Evolutionary conservation across 2,113 vertebrate genomes (phyloP), one percentile per base, ranked within the genome.

Genomic region (Cyrtonyx montezumae): DNA sequence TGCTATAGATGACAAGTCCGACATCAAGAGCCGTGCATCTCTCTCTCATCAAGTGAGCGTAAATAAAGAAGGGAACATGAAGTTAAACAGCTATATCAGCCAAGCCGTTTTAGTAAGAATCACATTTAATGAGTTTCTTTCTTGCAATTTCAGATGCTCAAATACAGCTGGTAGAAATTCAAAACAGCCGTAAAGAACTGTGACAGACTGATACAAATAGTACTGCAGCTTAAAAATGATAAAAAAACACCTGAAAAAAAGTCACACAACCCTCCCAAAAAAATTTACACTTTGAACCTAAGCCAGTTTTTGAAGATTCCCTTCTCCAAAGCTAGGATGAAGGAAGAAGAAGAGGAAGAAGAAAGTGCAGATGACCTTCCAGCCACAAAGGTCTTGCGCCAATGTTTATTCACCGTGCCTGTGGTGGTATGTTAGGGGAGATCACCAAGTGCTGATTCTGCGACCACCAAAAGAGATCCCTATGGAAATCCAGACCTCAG

Each of bases 151-250:
- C 96, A 97, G 96, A 98, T 97, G 97, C 97, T 98, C 95, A 96
- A 97, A 84, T 98, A 97, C 98, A 98, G 97, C 97, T 98, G 97
- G 95, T 98, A 98, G 96, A 98, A 98, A 98, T 98, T 97, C 97
- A 95, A 97, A 98, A 98, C 97, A 97, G 97, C 97, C 96, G 96
- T 96, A 98, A 96, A 96, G 97, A 98, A 97, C 96, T 96, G 97
- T 97, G 97, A 98, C 97, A 97, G 96, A 98, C 97, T 36, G 97
- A 97, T 98, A 98, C 97, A 98, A 98, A 98, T 96, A 97, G 97
- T 98, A 98, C 98, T 98, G 97, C 97, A 97, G 97, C 97, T 98
- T 97, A 87, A 98, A 98, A 98, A 98, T 97, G 97, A 98, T 98
- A 97, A 98, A 98, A 51, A 97, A 97, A 97, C 96, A 97, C 92